These are phyloP conservation scores for Limnephilus rhombicus DNA, from an alignment of 2,888 invertebrate genomes.

Conservation along the genomic window DNA sequence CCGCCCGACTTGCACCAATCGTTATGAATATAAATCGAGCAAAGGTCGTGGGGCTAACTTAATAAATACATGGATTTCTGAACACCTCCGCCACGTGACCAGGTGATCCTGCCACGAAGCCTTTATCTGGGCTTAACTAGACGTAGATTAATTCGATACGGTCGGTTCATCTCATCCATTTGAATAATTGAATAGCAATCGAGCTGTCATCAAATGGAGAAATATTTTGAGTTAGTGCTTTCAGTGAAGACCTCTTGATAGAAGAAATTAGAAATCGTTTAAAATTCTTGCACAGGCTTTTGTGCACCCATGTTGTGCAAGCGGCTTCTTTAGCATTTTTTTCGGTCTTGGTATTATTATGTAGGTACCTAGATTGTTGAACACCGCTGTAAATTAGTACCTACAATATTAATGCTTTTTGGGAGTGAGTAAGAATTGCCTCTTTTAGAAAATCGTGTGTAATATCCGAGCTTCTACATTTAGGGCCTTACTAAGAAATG, in stretches of 20 bases:
- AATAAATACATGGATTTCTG: conserved; percentile 61
- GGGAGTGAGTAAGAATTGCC: no score
- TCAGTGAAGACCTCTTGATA: conserved; percentile 18
- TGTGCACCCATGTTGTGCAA: neutral
- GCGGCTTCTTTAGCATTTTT: neutral
- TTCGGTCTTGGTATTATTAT: neutral
- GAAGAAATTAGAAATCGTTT: neutral
- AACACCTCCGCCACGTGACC: conserved; percentile 36
- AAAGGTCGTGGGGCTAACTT: conserved; percentile 62
- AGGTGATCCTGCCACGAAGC: conserved; percentile 14
- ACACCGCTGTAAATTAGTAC: neutral
- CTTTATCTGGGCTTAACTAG: conserved; percentile 43
- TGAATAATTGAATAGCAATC: conserved; percentile 35
- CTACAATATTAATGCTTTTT: no score
- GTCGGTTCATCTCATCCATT: conserved; percentile 11
- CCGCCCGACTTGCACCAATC: conserved; percentile 21
- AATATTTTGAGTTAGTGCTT: conserved; percentile 30
- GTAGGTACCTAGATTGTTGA: neutral
- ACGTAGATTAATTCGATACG: conserved; percentile 48
- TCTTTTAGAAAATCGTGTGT: no score
- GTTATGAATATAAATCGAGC: conserved; percentile 64
- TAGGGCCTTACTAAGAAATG: no score
- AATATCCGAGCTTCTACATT: no score
- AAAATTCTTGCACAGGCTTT: neutral
- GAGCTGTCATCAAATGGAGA: conserved; percentile 28